phyloP scores from a whole-genome alignment of 2,888 invertebrate species.

The Pristionchus fissidentatus region DNA sequence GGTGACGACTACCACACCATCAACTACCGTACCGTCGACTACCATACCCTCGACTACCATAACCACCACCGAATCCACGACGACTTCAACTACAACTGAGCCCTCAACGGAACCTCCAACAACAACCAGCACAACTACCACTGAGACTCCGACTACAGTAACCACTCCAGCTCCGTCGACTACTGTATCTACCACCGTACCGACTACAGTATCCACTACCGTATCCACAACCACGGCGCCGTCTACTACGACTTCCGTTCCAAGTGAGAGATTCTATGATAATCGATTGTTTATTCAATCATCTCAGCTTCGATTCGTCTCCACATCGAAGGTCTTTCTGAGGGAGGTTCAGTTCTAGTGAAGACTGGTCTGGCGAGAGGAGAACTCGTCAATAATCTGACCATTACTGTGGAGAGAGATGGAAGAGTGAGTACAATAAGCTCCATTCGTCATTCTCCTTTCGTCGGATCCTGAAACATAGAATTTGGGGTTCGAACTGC shows the following conservation, averaged over 20 bases:
- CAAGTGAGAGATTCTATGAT: neutral
- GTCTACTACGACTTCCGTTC: neutral
- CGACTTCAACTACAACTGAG: neutral
- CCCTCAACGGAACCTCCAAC: neutral
- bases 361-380: neutral
- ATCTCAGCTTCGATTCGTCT: neutral
- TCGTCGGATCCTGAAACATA: too few relatives aligned
- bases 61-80: neutral
- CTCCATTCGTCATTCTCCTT: neutral
- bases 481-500: neutral
- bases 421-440: constrained; percentile 25
- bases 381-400: neutral
- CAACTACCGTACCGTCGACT: neutral
- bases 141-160: neutral
- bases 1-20: neutral
- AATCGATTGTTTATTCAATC: neutral
- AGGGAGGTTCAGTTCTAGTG: neutral
- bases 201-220: neutral
- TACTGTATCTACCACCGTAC: neutral
- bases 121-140: neutral
- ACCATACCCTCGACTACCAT: neutral
- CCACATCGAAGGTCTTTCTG: neutral
- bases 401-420: constrained; percentile 3
- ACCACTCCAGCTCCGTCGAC: neutral
- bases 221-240: neutral